Percentiles rank a stretch among this genome's conserved stretches.
phyloP scores from a whole-genome alignment of 2,113 vertebrate species.

The Turdus rufiventris region DNA sequence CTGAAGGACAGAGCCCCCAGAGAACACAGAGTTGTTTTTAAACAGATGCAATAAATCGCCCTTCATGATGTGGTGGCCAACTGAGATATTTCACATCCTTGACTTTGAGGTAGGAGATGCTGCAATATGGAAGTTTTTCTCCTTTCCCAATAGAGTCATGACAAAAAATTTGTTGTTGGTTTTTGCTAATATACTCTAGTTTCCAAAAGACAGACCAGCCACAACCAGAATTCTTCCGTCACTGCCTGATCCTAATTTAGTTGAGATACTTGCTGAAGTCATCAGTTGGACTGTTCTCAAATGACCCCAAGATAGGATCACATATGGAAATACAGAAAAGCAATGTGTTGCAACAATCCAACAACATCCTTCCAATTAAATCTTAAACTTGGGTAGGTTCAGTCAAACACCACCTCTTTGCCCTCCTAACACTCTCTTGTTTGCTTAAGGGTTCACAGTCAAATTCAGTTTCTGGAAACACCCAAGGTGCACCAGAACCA shows the following conservation, averaged over 20 bases:
- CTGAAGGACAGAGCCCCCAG: slow-evolving; percentile 12
- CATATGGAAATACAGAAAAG: slow-evolving; percentile 64
- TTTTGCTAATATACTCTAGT: slow-evolving; percentile 32
- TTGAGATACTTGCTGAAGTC: slow-evolving; percentile 69
- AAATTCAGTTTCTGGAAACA: not conserved
- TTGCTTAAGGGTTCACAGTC: not conserved
- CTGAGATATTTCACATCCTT: slow-evolving; percentile 46
- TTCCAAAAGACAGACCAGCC: slow-evolving; percentile 62
- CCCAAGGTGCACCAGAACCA: not conserved
- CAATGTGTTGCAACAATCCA: slow-evolving; percentile 61
- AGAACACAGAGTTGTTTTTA: not conserved
- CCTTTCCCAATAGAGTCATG: slow-evolving; percentile 44
- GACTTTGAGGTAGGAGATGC: slow-evolving; percentile 54
- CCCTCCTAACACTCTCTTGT: not conserved
- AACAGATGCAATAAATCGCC: slow-evolving; percentile 46
- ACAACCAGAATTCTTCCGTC: slow-evolving; percentile 63
- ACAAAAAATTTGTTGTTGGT: slow-evolving; percentile 56
- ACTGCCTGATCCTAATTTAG: slow-evolving; percentile 70
- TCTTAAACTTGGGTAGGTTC: slow-evolving; percentile 12
- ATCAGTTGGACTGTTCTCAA: slow-evolving; percentile 67
- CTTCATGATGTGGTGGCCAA: slow-evolving; percentile 1
- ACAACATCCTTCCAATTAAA: slow-evolving; percentile 60
- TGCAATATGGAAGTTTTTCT: slow-evolving; percentile 44
- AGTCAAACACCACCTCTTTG: not conserved
- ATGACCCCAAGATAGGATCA: slow-evolving; percentile 68